Conservation (phyloP, 2,888 invertebrate genomes). For the Plagodis dolabraria region DNA sequence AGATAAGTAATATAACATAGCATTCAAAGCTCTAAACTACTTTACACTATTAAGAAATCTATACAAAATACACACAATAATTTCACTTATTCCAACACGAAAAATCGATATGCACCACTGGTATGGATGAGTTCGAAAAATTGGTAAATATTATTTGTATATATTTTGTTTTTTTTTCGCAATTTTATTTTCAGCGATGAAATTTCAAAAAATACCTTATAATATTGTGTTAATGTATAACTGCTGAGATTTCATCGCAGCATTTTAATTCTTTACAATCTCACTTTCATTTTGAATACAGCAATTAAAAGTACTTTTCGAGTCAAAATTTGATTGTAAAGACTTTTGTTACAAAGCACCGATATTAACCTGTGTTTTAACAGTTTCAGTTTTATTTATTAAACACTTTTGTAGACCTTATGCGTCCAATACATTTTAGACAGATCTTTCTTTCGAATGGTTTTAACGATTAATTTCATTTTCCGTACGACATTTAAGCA, state of each 20-base stretch:
- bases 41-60: slow-evolving; percentile 33
- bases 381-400: slow-evolving; percentile 38
- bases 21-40: slow-evolving; percentile 20
- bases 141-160: slow-evolving; percentile 66
- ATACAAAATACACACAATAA: slow-evolving; percentile 50
- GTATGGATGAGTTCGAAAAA: slow-evolving; percentile 78
- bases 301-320: slow-evolving; percentile 39
- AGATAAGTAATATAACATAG: slow-evolving; percentile 23
- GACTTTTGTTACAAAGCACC: slow-evolving; percentile 46
- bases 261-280: slow-evolving; percentile 47
- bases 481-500: too few relatives aligned
- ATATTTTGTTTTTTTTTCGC: slow-evolving; percentile 33
- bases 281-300: slow-evolving; percentile 46
- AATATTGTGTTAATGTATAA: slow-evolving; percentile 17
- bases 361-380: slow-evolving; percentile 43
- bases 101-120: slow-evolving; percentile 82
- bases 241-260: slow-evolving; percentile 50
- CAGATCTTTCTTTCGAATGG: too few relatives aligned
- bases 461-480: too few relatives aligned
- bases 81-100: slow-evolving; percentile 55
- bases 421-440: slow-evolving; percentile 23
- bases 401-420: slow-evolving; percentile 34
- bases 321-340: slow-evolving; percentile 49
- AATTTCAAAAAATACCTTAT: slow-evolving; percentile 38
- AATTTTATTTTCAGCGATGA: slow-evolving; percentile 43